Evolutionary conservation across 2,797 vertebrate species (phyloP).

Genomic region (Argya squamiceps): DNA sequence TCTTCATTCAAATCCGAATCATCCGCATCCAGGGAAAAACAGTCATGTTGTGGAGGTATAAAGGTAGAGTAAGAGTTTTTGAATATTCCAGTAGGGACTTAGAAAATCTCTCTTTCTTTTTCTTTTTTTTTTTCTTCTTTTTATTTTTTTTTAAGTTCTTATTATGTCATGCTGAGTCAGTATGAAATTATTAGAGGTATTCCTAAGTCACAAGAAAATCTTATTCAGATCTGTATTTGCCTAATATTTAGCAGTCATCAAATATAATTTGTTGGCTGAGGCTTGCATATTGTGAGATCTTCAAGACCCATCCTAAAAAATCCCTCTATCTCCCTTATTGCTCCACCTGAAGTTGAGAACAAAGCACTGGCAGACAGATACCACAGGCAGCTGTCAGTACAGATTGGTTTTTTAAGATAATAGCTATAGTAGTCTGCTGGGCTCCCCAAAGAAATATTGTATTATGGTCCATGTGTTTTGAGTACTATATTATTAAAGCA

Average conservation of each 20-base stretch:
- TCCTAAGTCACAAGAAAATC: neutral
- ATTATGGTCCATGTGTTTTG: fast-evolving
- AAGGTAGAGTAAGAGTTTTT: slow-evolving; percentile 80
- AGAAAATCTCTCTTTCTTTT: neutral
- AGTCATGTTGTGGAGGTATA: slow-evolving; percentile 78
- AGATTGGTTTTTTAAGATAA: neutral
- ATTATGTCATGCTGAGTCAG: neutral
- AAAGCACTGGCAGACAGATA: neutral
- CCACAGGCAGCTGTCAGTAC: neutral
- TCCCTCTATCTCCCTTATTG: neutral
- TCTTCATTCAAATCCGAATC: slow-evolving; percentile 75
- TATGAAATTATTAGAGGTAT: neutral
- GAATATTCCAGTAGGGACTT: neutral
- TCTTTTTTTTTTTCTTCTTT: neutral
- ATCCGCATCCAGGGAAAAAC: slow-evolving; percentile 66
- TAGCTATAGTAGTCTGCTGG: neutral
- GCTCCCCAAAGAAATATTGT: neutral
- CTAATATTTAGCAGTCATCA: neutral
- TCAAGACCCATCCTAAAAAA: neutral
- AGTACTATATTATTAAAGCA: neutral
- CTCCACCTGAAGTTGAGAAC: neutral
- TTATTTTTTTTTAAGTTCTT: neutral
- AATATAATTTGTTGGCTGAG: neutral
- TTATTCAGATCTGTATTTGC: neutral
- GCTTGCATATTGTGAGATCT: neutral